These are phyloP conservation scores for Falco naumanni DNA, from an alignment of 2,797 vertebrate genomes.

Conservation along the genomic window DNA sequence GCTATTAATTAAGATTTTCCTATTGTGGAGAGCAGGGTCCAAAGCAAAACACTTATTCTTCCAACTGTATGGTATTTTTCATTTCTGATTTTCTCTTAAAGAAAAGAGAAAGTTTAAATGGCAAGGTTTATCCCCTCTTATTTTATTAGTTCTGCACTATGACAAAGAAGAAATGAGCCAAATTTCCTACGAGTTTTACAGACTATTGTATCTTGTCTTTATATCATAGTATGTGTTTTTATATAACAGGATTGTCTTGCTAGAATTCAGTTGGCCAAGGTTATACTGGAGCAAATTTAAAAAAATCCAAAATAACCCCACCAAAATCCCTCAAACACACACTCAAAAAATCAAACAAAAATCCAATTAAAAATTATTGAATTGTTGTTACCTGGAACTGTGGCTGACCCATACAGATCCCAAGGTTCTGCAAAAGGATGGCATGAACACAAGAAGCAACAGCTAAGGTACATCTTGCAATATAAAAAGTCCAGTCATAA, in stretches of 20 bases:
- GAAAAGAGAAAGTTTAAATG: background rate
- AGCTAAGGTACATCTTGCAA: background rate
- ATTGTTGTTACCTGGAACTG: background rate
- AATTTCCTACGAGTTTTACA: background rate
- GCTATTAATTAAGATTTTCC: constrained; percentile 59
- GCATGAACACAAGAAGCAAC: background rate
- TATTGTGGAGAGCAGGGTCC: background rate
- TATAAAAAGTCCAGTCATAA: background rate
- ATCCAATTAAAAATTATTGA: too few relatives aligned
- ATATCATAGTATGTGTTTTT: background rate
- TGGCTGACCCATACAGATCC: background rate
- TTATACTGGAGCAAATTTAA: background rate
- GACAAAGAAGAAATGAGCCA: background rate
- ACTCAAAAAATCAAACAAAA: too few relatives aligned
- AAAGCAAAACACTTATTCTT: constrained; percentile 26
- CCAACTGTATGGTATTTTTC: background rate
- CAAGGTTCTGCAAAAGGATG: background rate
- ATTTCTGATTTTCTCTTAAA: background rate
- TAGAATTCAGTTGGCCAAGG: background rate
- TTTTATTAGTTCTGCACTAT: background rate
- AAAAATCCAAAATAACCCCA: background rate
- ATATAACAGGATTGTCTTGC: background rate
- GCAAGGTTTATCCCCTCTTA: background rate
- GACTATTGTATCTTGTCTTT: background rate
- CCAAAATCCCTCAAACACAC: too few relatives aligned